Evolutionary conservation across 2,888 invertebrate genomes (phyloP).

Genomic region (Octodonta nipae): DNA sequence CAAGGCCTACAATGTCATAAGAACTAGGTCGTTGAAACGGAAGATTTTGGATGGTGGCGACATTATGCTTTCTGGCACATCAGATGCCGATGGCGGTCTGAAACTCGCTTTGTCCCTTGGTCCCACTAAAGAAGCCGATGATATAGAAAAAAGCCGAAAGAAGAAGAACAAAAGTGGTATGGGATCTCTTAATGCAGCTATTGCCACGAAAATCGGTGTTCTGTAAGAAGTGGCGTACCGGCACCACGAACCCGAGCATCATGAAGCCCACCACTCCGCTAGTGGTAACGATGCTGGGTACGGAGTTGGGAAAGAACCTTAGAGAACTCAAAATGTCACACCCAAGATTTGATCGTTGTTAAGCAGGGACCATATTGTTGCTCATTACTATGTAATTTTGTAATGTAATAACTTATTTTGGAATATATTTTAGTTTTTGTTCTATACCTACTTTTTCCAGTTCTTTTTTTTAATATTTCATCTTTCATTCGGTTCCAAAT

Average conservation of each 20-base stretch:
- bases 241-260: constrained; percentile 45
- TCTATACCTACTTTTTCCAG: too few species aligned
- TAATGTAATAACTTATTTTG: constrained; percentile 22
- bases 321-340: constrained; percentile 38
- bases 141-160: constrained; percentile 21
- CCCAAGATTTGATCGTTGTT: constrained; percentile 16
- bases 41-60: constrained; percentile 62
- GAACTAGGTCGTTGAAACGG: constrained; percentile 65
- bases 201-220: constrained; percentile 67
- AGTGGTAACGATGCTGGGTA: constrained; percentile 24
- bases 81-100: constrained; percentile 51
- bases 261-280: constrained; percentile 35
- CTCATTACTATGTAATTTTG: constrained; percentile 9
- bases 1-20: constrained; percentile 63
- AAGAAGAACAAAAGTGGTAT: constrained; percentile 47
- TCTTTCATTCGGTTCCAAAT: too few species aligned
- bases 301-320: constrained; percentile 43
- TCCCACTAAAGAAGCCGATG: constrained; percentile 29
- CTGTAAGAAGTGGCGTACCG: constrained; percentile 65
- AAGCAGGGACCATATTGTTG: constrained; percentile 30
- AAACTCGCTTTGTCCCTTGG: constrained; percentile 56
- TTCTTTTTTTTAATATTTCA: too few species aligned
- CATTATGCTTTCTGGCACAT: constrained; percentile 56
- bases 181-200: constrained; percentile 59
- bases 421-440: constrained; percentile 20